Percentiles rank a stretch among this genome's conserved stretches.
Evolutionary conservation across 2,113 vertebrate species (phyloP).

Genomic region (Nothocercus julius): DNA sequence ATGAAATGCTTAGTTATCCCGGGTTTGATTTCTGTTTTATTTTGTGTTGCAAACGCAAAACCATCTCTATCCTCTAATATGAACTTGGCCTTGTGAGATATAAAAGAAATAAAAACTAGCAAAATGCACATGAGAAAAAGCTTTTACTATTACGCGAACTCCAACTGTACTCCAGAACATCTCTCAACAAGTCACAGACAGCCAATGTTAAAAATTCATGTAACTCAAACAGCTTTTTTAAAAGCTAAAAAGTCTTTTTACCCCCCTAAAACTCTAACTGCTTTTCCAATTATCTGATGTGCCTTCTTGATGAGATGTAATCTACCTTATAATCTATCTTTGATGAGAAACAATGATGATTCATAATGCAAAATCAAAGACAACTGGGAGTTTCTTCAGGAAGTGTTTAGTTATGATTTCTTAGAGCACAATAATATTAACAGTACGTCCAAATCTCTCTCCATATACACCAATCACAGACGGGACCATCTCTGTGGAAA

Average conservation of each 20-base stretch:
- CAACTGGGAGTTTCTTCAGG: background rate
- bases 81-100: background rate
- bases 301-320: background rate
- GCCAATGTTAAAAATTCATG: background rate
- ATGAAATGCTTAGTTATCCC: background rate
- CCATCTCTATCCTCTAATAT: background rate
- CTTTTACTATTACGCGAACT: background rate
- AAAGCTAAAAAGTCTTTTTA: background rate
- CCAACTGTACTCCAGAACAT: background rate
- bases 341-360: conserved; percentile 19
- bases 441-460: rapidly evolving
- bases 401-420: background rate
- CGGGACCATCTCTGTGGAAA: background rate
- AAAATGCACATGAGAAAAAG: background rate
- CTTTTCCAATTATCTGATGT: background rate
- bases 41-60: background rate
- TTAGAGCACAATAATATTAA: background rate
- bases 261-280: background rate
- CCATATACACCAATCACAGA: background rate
- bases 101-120: background rate
- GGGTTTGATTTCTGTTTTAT: background rate
- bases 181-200: background rate
- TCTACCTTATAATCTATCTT: background rate
- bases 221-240: background rate
- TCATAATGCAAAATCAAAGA: background rate